Percentiles rank a stretch among this genome's conserved stretches.
Conservation (phyloP, 2,797 vertebrate species). For the Fringilla coelebs region DNA sequence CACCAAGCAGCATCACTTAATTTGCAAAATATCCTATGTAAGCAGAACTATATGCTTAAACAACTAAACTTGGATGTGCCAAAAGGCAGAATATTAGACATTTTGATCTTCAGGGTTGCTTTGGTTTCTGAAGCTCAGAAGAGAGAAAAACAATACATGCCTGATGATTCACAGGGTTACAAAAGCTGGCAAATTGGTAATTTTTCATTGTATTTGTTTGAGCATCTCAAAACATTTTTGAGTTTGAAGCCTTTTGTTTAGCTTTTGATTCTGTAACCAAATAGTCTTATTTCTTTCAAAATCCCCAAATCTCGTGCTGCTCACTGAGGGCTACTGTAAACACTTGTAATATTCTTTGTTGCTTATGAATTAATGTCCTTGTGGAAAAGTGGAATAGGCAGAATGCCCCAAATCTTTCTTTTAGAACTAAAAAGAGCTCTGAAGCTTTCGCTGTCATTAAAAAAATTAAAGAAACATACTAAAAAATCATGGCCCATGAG, state of each 20-base stretch:
- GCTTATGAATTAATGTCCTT: constrained; percentile 1
- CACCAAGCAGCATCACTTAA: neutral
- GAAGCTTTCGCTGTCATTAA: neutral
- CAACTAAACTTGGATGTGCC: neutral
- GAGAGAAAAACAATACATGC: neutral
- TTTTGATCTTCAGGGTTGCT: neutral
- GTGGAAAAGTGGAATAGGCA: neutral
- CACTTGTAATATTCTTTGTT: constrained; percentile 25
- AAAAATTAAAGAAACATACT: neutral
- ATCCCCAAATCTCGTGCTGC: neutral
- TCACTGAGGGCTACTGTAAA: constrained; percentile 31
- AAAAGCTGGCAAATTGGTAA: neutral
- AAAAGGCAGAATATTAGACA: neutral
- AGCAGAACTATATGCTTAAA: neutral
- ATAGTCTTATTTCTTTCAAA: neutral
- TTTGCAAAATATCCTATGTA: neutral
- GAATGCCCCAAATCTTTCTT: neutral
- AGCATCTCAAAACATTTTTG: constrained; percentile 13
- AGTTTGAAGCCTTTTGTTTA: constrained; percentile 3
- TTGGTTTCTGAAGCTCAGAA: neutral
- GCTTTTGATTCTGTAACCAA: constrained; percentile 26
- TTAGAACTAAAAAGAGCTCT: constrained; percentile 2
- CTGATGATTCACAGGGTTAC: neutral
- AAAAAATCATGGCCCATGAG: neutral
- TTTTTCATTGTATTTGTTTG: neutral